A percentile compares a stretch with the other conserved stretches of the same genome.
Conservation (phyloP, 2,888 invertebrate genomes). For the Myopa testacea region DNA sequence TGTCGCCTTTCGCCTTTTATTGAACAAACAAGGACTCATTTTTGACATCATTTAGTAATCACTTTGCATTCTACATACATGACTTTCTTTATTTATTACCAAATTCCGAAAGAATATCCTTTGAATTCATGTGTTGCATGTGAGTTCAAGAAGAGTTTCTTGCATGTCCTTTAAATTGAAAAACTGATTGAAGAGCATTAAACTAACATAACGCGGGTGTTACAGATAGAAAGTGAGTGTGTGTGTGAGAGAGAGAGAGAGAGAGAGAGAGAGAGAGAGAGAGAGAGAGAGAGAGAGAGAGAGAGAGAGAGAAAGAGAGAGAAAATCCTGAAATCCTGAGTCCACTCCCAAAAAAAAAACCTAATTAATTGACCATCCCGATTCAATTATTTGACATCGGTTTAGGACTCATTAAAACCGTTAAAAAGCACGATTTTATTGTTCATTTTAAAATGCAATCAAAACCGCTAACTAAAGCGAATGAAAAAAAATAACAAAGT, state of each 20-base stretch:
- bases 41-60: neutral
- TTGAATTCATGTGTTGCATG: conserved; percentile 8
- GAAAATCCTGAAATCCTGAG: neutral
- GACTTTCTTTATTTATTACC: neutral
- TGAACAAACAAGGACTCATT: conserved; percentile 1
- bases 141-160: neutral
- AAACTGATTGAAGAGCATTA: too few relatives aligned
- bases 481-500: neutral
- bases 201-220: too few relatives aligned
- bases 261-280: too few relatives aligned
- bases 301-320: too few relatives aligned
- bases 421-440: neutral
- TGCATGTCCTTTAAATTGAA: too few relatives aligned
- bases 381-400: neutral
- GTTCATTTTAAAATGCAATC: neutral
- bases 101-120: neutral
- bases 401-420: neutral
- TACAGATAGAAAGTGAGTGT: too few relatives aligned
- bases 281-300: too few relatives aligned
- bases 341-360: neutral
- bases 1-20: neutral
- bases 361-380: neutral
- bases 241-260: too few relatives aligned
- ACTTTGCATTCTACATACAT: neutral
- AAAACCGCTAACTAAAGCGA: neutral